These are phyloP conservation scores for Acropora tenuis DNA, from an alignment of 64 coral and sea anemone species.

Conservation along the genomic window DNA sequence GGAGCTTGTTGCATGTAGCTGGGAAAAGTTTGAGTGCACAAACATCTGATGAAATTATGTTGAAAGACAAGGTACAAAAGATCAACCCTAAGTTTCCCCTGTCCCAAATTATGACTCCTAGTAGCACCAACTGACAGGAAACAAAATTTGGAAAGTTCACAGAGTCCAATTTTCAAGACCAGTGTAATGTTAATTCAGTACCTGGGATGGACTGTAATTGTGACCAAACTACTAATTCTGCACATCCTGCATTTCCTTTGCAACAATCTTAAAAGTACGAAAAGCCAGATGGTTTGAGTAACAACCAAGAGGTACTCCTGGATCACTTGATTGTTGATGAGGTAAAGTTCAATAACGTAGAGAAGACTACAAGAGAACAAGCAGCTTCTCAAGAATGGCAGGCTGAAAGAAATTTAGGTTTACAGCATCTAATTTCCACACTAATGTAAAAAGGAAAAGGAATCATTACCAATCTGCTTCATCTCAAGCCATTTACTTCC, in stretches of 20 bases:
- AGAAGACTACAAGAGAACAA: too few relatives aligned
- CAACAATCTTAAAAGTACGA: conserved; percentile 13
- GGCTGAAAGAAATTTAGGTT: conserved; percentile 54
- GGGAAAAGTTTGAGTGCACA: neutral
- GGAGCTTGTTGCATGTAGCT: conserved; percentile 9
- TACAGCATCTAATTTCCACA: conserved; percentile 69
- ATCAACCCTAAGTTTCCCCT: too few relatives aligned
- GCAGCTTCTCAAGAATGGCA: conserved; percentile 8
- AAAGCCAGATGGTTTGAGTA: conserved; percentile 1
- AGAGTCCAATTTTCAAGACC: neutral
- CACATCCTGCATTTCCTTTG: neutral
- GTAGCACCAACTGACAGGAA: too few relatives aligned
- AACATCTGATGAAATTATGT: neutral
- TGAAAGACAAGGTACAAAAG: too few relatives aligned
- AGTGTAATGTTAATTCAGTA: neutral
- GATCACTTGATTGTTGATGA: conserved; percentile 23
- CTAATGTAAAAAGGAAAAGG: conserved; percentile 40
- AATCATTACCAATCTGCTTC: conserved; percentile 58
- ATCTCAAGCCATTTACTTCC: conserved; percentile 5
- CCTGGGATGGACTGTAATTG: too few relatives aligned
- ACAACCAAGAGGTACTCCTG: neutral
- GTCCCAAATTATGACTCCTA: too few relatives aligned
- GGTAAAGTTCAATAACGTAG: neutral
- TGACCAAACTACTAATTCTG: too few relatives aligned
- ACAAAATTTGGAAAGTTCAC: neutral